A percentile compares a stretch with the other conserved stretches of the same genome.
Conservation (phyloP, 2,113 vertebrate species). For the Acanthochromis polyacanthus region DNA sequence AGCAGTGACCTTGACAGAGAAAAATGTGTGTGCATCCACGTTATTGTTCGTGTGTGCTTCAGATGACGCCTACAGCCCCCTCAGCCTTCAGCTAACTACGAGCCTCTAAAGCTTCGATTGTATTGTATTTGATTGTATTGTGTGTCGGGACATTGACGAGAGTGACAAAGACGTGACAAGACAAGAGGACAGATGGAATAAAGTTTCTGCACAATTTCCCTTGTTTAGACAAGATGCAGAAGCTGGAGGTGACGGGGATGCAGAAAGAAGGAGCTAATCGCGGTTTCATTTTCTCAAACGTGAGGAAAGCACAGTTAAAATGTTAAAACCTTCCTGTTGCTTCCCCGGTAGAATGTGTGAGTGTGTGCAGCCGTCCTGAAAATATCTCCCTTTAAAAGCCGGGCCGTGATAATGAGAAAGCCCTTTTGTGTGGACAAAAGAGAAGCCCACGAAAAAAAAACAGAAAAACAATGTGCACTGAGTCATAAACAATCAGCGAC, state of each 20-base stretch:
- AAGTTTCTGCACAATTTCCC: constrained; percentile 82
- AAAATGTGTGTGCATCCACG: neutral
- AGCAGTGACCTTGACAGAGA: constrained; percentile 28
- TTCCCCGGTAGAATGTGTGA: neutral
- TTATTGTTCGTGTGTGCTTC: constrained; percentile 23
- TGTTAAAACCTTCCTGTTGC: constrained; percentile 15
- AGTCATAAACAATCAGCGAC: constrained; percentile 81
- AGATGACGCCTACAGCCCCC: constrained; percentile 25
- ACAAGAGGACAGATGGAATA: constrained; percentile 61
- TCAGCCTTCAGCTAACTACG: constrained; percentile 31
- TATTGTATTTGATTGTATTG: constrained; percentile 55
- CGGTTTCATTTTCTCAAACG: neutral
- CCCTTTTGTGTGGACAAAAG: constrained; percentile 63
- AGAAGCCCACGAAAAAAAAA: neutral
- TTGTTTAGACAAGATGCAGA: constrained; percentile 51
- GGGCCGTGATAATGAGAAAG: constrained; percentile 62
- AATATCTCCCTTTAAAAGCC: constrained; percentile 55
- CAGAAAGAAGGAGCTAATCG: neutral
- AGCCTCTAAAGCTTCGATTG: constrained; percentile 43
- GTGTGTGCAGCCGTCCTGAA: constrained; percentile 51
- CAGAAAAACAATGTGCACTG: constrained; percentile 66
- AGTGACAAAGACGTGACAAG: constrained; percentile 59
- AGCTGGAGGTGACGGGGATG: constrained; percentile 43
- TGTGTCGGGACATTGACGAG: constrained; percentile 55
- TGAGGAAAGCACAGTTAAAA: constrained; percentile 1